A percentile compares a stretch with the other conserved stretches of the same genome.
These are phyloP conservation scores for Loris lydekkerianus DNA, from an alignment of 2,797 vertebrate genomes.

Conservation along the genomic window DNA sequence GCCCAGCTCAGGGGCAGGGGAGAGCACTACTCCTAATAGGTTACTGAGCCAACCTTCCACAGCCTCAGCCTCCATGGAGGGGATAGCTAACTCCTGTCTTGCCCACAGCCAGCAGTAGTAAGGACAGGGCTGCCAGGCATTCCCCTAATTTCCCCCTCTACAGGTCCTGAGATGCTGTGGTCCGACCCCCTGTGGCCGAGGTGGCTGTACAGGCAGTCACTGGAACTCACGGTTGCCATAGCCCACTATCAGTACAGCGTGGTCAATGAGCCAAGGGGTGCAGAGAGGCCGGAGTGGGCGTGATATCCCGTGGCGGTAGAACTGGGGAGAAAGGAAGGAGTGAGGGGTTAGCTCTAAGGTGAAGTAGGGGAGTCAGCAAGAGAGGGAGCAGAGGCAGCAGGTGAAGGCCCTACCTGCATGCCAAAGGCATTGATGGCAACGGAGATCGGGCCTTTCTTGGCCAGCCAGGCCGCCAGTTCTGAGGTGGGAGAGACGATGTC, in stretches of 20 bases:
- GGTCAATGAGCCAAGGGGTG: slow-evolving; percentile 95
- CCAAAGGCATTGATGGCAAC: slow-evolving; percentile 96
- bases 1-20: neutral
- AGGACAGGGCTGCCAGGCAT: neutral
- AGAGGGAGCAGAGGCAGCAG: rapidly evolving
- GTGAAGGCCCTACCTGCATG: slow-evolving; percentile 92
- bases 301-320: slow-evolving; percentile 94
- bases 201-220: neutral
- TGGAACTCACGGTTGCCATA: slow-evolving; percentile 93
- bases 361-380: neutral
- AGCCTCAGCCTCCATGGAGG: neutral
- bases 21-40: neutral
- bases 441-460: slow-evolving; percentile 94
- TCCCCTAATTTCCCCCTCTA: neutral
- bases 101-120: neutral
- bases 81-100: neutral
- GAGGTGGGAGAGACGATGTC: neutral
- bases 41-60: neutral
- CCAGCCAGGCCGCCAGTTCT: slow-evolving; percentile 95
- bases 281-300: slow-evolving; percentile 94
- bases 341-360: neutral
- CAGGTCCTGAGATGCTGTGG: neutral
- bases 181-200: neutral
- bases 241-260: slow-evolving; percentile 95
- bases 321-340: slow-evolving; percentile 85